These are phyloP conservation scores for Darevskia mixta DNA, from an alignment of 2,797 vertebrate species.

Conservation along the genomic window DNA sequence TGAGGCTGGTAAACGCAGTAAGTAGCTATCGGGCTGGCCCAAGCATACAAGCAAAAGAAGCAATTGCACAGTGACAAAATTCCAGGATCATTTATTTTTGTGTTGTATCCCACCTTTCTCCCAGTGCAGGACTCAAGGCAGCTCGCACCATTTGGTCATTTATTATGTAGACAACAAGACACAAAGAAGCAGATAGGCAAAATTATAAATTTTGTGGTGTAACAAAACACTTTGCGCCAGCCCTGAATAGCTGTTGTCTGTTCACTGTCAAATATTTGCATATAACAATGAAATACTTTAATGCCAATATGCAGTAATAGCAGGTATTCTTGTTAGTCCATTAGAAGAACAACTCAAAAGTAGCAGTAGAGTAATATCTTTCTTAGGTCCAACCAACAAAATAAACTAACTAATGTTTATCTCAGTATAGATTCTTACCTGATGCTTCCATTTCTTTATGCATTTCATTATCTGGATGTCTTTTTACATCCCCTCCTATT, in stretches of 20 bases:
- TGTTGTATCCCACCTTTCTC: too few relatives aligned
- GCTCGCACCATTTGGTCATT: too few relatives aligned
- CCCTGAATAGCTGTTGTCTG: background rate
- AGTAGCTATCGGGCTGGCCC: background rate
- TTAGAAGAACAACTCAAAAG: background rate
- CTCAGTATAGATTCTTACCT: background rate
- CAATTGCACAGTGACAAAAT: background rate
- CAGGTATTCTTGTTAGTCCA: background rate
- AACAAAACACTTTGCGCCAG: background rate
- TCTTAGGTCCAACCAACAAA: background rate
- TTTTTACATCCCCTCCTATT: background rate
- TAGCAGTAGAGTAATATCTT: background rate
- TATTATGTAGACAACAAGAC: background rate
- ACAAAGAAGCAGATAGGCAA: background rate
- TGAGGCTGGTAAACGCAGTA: too few relatives aligned
- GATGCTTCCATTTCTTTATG: background rate
- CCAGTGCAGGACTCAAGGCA: too few relatives aligned
- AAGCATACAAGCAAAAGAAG: background rate
- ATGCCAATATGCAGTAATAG: background rate
- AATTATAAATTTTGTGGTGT: background rate
- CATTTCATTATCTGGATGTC: background rate
- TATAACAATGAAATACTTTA: background rate
- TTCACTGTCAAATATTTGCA: background rate
- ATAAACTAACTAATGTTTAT: background rate
- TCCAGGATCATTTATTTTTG: background rate